These are phyloP conservation scores for Pseudorhombus dupliciocellatus DNA, from an alignment of 2,113 vertebrate species.

Conservation along the genomic window DNA sequence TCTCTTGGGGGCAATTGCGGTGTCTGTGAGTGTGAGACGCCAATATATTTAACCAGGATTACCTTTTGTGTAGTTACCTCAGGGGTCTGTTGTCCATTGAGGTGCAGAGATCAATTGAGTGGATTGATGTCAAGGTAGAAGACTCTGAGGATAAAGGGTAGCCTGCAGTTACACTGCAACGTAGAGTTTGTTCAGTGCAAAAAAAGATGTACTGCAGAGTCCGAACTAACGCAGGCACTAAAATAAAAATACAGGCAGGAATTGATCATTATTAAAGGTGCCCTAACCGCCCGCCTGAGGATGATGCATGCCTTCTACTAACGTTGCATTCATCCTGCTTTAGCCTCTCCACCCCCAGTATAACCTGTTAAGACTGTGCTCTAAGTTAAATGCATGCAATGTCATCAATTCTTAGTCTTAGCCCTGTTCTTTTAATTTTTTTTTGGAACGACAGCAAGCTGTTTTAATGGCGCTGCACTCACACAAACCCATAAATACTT, in stretches of 20 bases:
- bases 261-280: constrained; percentile 21
- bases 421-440: not conserved
- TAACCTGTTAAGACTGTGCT: not conserved
- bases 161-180: constrained; percentile 10
- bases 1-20: constrained; percentile 48
- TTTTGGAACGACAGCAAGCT: not conserved
- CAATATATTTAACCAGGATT: constrained; percentile 59
- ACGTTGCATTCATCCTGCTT: constrained; percentile 1
- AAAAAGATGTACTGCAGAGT: not conserved
- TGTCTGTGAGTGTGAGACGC: constrained; percentile 43
- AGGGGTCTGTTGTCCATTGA: constrained; percentile 61
- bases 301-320: constrained; percentile 7
- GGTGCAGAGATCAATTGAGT: constrained; percentile 42
- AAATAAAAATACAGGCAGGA: not conserved
- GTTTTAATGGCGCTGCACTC: not conserved
- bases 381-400: not conserved
- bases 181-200: constrained; percentile 2
- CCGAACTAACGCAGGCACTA: not conserved
- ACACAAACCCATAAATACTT: not conserved
- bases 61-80: constrained; percentile 51
- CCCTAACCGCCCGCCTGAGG: not conserved
- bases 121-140: constrained; percentile 49
- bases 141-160: constrained; percentile 36
- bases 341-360: not conserved
- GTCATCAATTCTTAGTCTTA: not conserved